Base-by-base conservation (phyloP, 2,797 vertebrate species). In the Craterocephalus amniculus region DNA sequence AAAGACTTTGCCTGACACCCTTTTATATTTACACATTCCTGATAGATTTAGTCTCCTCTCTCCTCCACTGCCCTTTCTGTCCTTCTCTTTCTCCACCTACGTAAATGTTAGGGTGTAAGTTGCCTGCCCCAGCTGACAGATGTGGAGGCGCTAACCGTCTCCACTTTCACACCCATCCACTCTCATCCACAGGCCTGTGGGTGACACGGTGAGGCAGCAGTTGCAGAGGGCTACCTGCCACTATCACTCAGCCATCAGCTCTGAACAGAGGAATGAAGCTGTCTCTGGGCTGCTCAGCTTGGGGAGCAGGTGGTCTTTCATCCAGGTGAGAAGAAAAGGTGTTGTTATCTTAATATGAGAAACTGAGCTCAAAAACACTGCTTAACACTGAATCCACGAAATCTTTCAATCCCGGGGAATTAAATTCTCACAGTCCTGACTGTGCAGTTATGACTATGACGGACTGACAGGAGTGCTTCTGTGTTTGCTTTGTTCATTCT, bases 141-240 rank as follows among this genome's bases (percentile, higher is more conserved):
- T 80, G 73, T 76, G 60, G 64, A 83, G 80, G 73, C 59, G 75
- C 66, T 84, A 78, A 86, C 78, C 0, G 9, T 65, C 67, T 76
- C 67, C 62, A 63, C 54, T 83, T 85, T 83, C 85, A 82, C 79
- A 81, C 75, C 70, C 63, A 54, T 80, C 66, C 67, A 13, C 61
- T 77, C 57, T 54, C 57, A 63, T 72, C 71, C 45, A 0, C 34
- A n/a, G 12, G 9, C 55, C 59, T 11, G 7, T 58, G 31, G 63
- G 26, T 78, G 76, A 66, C 74, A 71, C 27, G 1, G 38, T 9
- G 8, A 63, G 59, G 60, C 71, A 8, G 20, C 3, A 45, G 67
- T 76, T 67, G 74, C 62, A 70, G 57, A 66, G 58, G 63, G 22
- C 63, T 32, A 58, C 63, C 59, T 68, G 63, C 59, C 67, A 71